Evolutionary conservation across 1,140 invertebrate genomes (phyloP).

Genomic region (Saccostrea glomerata): DNA sequence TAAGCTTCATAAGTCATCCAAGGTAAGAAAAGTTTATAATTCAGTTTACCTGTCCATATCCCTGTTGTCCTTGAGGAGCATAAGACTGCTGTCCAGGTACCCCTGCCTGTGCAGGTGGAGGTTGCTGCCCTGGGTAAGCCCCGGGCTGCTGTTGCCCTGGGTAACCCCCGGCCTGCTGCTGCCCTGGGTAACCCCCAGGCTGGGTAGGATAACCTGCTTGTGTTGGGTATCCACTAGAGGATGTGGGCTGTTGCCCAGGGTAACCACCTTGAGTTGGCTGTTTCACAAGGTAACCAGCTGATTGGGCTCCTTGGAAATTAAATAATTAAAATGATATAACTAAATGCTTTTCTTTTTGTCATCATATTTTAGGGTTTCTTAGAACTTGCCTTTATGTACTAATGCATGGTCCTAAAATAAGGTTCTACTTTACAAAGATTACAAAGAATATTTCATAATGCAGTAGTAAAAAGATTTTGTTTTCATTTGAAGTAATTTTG

Average conservation of each 20-base stretch:
- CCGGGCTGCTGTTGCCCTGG: conserved; percentile 44
- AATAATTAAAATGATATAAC: too few species aligned
- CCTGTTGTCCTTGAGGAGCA: conserved; percentile 45
- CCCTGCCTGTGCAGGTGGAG: conserved; percentile 6
- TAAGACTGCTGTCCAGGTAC: conserved; percentile 8
- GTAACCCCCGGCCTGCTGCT: conserved; percentile 36
- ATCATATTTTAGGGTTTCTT: too few species aligned
- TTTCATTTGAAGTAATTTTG: too few species aligned
- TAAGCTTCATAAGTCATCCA: too few species aligned
- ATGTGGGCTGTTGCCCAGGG: conserved; percentile 48
- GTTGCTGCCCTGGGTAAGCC: background rate
- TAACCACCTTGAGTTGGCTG: conserved; percentile 36
- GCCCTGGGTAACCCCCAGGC: conserved; percentile 48
- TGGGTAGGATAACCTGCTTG: conserved; percentile 13
- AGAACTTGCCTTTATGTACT: too few species aligned
- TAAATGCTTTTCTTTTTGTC: too few species aligned
- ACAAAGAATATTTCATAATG: too few species aligned
- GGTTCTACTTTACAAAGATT: too few species aligned
- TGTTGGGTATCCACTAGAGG: background rate
- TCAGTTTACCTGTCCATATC: conserved; percentile 36
- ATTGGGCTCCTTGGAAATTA: background rate
- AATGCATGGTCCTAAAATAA: too few species aligned
- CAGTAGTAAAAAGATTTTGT: too few species aligned
- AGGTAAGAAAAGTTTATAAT: too few species aligned
- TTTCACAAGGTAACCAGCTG: conserved; percentile 48